A percentile compares a stretch with the other conserved stretches of the same genome.
These are phyloP conservation scores for Drosophila flavopinicola DNA, from an alignment of 2,888 invertebrate species.

Conservation along the genomic window DNA sequence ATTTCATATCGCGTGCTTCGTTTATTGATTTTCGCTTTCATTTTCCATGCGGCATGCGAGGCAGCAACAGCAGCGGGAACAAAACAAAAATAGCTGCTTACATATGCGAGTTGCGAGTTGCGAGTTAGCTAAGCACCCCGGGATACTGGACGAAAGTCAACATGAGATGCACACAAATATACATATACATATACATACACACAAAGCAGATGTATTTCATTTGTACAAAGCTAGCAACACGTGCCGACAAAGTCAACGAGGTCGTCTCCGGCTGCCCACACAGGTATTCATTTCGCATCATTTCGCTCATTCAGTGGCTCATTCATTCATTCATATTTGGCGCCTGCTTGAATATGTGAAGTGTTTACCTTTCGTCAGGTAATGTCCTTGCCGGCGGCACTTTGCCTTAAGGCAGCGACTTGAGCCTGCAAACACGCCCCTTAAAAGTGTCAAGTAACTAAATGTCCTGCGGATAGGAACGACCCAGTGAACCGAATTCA, in stretches of 20 bases:
- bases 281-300: conserved; percentile 41
- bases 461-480: conserved; percentile 19
- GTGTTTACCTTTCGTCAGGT: conserved; percentile 61
- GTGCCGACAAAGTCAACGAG: conserved; percentile 74
- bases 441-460: conserved; percentile 34
- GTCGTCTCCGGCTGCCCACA: conserved; percentile 45
- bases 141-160: conserved; percentile 43
- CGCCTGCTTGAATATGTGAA: conserved; percentile 54
- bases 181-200: neutral
- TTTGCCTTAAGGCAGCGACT: conserved; percentile 22
- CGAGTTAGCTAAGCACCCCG: conserved; percentile 18
- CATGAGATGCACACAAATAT: conserved; percentile 19
- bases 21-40: conserved; percentile 78
- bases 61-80: conserved; percentile 25
- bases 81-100: conserved; percentile 46
- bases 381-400: conserved; percentile 63
- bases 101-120: conserved; percentile 65
- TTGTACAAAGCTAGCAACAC: conserved; percentile 39
- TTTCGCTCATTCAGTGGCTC: conserved; percentile 31
- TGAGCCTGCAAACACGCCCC: conserved; percentile 10
- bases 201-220: conserved; percentile 36
- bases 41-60: conserved; percentile 69
- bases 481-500: conserved; percentile 9
- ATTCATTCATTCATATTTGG: conserved; percentile 48
- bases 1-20: conserved; percentile 70